phyloP scores from a whole-genome alignment of 2,113 vertebrate species.

The Phalacrocorax aristotelis region DNA sequence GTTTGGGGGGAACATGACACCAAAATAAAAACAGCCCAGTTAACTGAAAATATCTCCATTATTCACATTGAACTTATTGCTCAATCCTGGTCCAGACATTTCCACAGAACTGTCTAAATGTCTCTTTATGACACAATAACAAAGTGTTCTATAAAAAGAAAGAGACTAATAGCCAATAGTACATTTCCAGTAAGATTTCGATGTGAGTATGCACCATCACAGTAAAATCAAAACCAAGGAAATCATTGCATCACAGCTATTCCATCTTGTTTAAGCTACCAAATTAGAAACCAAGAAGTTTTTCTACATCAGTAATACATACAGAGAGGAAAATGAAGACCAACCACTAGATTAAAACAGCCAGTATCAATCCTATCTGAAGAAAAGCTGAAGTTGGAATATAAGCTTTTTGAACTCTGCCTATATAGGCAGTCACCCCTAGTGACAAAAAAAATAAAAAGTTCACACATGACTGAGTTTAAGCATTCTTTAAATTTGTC shows the following conservation, averaged over 20 bases:
- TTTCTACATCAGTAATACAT: neutral
- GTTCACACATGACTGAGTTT: neutral
- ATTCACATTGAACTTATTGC: too few relatives aligned
- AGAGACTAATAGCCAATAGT: neutral
- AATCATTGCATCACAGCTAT: neutral
- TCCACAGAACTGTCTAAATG: too few relatives aligned
- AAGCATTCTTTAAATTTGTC: neutral
- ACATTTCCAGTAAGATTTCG: neutral
- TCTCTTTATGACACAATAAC: too few relatives aligned
- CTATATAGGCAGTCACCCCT: too few relatives aligned
- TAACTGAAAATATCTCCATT: too few relatives aligned
- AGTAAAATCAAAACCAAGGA: neutral
- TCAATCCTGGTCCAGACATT: too few relatives aligned
- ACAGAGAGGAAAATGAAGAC: neutral
- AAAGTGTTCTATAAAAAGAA: neutral
- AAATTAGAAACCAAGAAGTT: neutral
- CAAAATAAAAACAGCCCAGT: too few relatives aligned
- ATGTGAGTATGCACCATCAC: neutral
- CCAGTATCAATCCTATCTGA: neutral
- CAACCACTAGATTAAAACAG: neutral
- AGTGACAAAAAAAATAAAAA: neutral
- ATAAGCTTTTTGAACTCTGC: too few relatives aligned
- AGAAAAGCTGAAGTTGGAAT: too few relatives aligned
- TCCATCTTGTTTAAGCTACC: neutral
- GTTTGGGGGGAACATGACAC: neutral